Evolutionary conservation across 2,888 invertebrate genomes (phyloP), one percentile per base, ranked within the genome.

Genomic region (Drosophila macrothrix): DNA sequence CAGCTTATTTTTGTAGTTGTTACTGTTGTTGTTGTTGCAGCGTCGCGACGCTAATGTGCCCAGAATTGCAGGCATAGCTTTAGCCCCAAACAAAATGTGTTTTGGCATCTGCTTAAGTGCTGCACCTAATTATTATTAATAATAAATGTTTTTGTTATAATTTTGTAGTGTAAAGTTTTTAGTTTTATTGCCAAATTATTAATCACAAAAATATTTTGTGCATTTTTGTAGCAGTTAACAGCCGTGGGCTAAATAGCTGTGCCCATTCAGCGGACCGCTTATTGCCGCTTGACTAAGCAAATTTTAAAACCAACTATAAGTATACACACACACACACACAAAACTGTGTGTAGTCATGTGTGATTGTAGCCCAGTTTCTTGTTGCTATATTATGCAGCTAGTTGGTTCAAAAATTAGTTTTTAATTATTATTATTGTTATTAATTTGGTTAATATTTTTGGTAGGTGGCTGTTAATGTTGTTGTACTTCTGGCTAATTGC

Each of bases 361-460:
- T 85, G 90, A 81, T 88, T 83, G 73, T 83, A 90, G 81, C 78
- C 88, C 75, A 88, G 86, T 85, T 86, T 80, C 60, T 68, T 84
- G 73, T 80, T 88, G 59, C 67, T 78, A 65, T 70, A 67, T 43
- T 74, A 68, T 73, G 70, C 68, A 70, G 81, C 56, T 69, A 72
- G 75, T 69, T 81, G 78, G 68, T 64, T 73, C 61, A 60, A 64
- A 76, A 88, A 90, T 88, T 88, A 85, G 79, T 83, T 88, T 90
- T 88, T 88, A 90, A 88, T 88, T 88, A 85, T 90, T 79, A 84
- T 90, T 89, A 89, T 89, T 90, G 76, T 84, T 78, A 68, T 73
- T 75, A 73, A 78, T 83, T 69, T 83, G 78, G 68, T 73, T 73
- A 72, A 72, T 67, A 78, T 73, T 73, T 76, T 74, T 50, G 63